A percentile compares a stretch with the other conserved stretches of the same genome.
These are phyloP conservation scores for Xestia xanthographa DNA, from an alignment of 2,888 invertebrate species.

Conservation along the genomic window DNA sequence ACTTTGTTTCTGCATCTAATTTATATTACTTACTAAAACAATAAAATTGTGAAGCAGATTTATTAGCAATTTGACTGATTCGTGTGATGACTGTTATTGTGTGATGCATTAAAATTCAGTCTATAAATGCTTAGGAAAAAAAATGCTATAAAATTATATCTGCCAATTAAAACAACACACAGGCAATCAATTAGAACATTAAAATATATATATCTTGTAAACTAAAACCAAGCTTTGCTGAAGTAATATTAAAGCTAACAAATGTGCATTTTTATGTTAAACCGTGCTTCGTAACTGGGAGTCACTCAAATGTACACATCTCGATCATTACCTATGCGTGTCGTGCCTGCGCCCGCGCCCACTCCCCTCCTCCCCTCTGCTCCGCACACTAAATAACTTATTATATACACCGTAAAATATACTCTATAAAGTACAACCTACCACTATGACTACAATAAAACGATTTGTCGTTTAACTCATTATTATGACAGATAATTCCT, in stretches of 20 bases:
- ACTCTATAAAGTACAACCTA: slow-evolving; percentile 87
- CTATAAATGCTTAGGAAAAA: slow-evolving; percentile 76
- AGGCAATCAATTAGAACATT: slow-evolving; percentile 66
- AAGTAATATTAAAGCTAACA: slow-evolving; percentile 84
- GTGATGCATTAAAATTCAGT: slow-evolving; percentile 83
- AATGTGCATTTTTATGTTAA: slow-evolving; percentile 85
- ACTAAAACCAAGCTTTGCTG: slow-evolving; percentile 82
- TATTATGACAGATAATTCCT: slow-evolving; percentile 90
- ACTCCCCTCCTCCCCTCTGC: slow-evolving; percentile 47
- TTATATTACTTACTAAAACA: slow-evolving; percentile 70
- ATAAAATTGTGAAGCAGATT: slow-evolving; percentile 72
- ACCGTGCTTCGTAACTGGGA: slow-evolving; percentile 76
- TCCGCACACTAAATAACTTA: slow-evolving; percentile 81
- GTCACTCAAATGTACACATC: slow-evolving; percentile 64
- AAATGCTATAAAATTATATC: slow-evolving; percentile 72
- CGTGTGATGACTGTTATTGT: slow-evolving; percentile 82
- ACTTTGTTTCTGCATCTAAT: slow-evolving; percentile 76
- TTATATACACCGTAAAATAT: slow-evolving; percentile 85
- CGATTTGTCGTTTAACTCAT: slow-evolving; percentile 89
- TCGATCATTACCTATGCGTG: slow-evolving; percentile 39
- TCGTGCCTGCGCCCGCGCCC: slow-evolving; percentile 17
- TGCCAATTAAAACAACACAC: slow-evolving; percentile 72
- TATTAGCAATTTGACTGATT: slow-evolving; percentile 69
- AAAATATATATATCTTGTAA: slow-evolving; percentile 68
- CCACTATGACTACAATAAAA: slow-evolving; percentile 89